phyloP scores from a whole-genome alignment of 2,113 vertebrate species.

The Erythrocercus mccallii region DNA sequence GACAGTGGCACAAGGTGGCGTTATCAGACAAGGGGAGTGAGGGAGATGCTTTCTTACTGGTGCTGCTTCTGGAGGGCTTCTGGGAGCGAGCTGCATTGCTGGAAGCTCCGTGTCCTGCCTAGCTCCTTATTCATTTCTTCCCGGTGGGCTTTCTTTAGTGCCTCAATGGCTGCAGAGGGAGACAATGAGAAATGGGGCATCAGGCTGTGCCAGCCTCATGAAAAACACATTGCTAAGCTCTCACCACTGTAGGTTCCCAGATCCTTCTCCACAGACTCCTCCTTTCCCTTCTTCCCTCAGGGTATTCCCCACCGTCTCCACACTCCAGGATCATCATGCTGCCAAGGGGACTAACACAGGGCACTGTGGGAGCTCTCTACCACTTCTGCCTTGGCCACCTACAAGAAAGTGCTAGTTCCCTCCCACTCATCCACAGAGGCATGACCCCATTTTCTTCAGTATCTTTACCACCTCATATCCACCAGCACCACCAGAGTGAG shows the following conservation, averaged over 20 bases:
- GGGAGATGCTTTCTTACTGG: constrained; percentile 77
- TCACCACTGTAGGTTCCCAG: not conserved
- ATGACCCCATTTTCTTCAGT: not conserved
- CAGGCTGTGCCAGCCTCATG: not conserved
- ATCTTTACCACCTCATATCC: not conserved
- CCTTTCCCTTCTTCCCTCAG: not conserved
- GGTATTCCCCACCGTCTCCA: not conserved
- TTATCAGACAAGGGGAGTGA: rapidly evolving
- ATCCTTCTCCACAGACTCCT: not conserved
- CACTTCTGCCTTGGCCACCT: not conserved
- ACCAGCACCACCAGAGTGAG: not conserved
- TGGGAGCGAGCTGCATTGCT: constrained; percentile 64
- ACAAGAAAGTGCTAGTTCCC: not conserved
- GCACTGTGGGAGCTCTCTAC: not conserved
- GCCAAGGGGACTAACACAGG: not conserved
- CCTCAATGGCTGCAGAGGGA: constrained; percentile 82
- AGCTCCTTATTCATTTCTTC: constrained; percentile 88
- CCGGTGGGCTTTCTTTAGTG: constrained; percentile 90
- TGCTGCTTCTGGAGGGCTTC: constrained; percentile 80
- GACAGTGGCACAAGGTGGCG: rapidly evolving
- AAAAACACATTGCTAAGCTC: not conserved
- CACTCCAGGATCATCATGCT: not conserved
- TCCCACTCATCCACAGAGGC: not conserved
- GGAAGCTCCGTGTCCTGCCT: constrained; percentile 79
- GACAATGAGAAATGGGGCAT: not conserved